A percentile compares a stretch with the other conserved stretches of the same genome.
Conservation (phyloP, 2,797 vertebrate genomes). For the Rhinella marina region DNA sequence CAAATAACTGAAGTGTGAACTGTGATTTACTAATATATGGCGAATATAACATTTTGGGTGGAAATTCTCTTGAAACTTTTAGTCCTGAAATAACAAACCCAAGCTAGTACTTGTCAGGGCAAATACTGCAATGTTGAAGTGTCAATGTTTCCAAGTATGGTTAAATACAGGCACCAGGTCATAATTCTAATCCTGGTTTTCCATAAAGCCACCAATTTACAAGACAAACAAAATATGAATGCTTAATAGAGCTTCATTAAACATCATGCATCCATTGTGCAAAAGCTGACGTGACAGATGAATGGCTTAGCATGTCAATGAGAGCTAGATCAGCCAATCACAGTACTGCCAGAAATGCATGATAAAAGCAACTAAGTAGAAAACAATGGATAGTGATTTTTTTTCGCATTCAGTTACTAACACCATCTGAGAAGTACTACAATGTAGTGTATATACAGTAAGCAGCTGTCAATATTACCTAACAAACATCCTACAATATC, state of each 20-base stretch:
- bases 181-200: neutral
- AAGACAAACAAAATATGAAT: slow-evolving; percentile 45
- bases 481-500: too few species aligned
- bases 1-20: too few species aligned
- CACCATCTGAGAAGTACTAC: neutral
- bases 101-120: neutral
- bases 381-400: neutral
- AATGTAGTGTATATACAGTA: neutral
- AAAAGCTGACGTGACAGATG: slow-evolving; percentile 42
- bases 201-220: slow-evolving; percentile 28
- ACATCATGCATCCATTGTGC: slow-evolving; percentile 43
- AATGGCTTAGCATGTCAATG: slow-evolving; percentile 35
- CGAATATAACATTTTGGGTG: neutral
- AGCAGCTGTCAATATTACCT: too few species aligned
- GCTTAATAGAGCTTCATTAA: slow-evolving; percentile 10
- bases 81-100: neutral
- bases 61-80: neutral
- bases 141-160: neutral
- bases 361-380: slow-evolving; percentile 3
- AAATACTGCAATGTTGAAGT: neutral
- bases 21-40: neutral
- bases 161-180: neutral
- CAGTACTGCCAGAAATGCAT: slow-evolving; percentile 36
- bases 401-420: neutral
- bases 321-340: slow-evolving; percentile 39